Evolutionary conservation across 2,888 invertebrate genomes (phyloP).

Genomic region (Aleiodes leptofemur): DNA sequence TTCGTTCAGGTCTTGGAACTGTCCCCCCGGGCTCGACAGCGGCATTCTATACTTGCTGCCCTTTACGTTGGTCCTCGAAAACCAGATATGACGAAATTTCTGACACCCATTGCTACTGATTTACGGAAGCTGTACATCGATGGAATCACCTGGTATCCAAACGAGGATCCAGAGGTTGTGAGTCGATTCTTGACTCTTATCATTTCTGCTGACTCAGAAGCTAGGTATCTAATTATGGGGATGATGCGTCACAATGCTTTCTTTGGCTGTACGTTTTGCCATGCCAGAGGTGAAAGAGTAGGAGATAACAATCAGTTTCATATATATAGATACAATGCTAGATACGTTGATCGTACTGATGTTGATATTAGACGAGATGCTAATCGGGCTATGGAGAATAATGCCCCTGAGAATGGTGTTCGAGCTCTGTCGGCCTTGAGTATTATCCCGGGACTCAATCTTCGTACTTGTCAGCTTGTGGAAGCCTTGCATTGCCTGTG

Average conservation of each 20-base stretch:
- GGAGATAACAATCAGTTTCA: neutral
- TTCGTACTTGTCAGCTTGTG: neutral
- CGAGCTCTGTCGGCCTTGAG: neutral
- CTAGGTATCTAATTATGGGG: slow-evolving; percentile 9
- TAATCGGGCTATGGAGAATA: too few relatives aligned
- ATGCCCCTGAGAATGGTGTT: slow-evolving; percentile 1
- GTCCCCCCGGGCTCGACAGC: too few relatives aligned
- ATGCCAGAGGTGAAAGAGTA: slow-evolving; percentile 1
- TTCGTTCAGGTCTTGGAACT: too few relatives aligned
- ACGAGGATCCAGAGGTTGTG: neutral
- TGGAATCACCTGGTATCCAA: slow-evolving; percentile 26
- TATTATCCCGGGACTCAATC: neutral
- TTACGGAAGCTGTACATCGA: neutral
- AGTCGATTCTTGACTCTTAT: slow-evolving; percentile 10
- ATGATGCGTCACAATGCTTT: slow-evolving; percentile 28
- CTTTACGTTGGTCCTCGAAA: slow-evolving; percentile 17
- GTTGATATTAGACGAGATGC: too few relatives aligned
- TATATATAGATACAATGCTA: neutral
- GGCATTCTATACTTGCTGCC: too few relatives aligned
- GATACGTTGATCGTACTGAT: neutral
- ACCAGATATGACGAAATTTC: slow-evolving; percentile 20
- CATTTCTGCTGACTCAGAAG: slow-evolving; percentile 26
- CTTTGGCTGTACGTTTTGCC: slow-evolving; percentile 27
- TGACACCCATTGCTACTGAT: neutral
- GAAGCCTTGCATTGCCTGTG: slow-evolving; percentile 4